phyloP scores from a whole-genome alignment of 2,888 invertebrate genomes.

The Craniophora ligustri region DNA sequence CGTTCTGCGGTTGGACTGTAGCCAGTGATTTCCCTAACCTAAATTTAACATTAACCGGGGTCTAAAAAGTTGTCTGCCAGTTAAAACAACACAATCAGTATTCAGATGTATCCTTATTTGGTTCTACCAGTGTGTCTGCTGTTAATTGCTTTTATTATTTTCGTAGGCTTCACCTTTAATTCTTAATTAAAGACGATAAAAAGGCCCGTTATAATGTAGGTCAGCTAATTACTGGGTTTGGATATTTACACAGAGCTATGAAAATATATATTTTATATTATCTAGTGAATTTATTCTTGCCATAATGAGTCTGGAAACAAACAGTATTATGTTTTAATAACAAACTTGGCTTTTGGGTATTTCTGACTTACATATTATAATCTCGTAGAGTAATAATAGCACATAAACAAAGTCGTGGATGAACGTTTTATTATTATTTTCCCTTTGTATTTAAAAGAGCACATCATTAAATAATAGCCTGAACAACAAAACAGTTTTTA shows the following conservation, averaged over 20 bases:
- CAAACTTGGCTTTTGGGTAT: too few species aligned
- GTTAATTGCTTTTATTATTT: conserved; percentile 6
- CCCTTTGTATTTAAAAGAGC: too few species aligned
- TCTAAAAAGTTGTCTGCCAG: conserved; percentile 40
- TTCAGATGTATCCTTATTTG: neutral
- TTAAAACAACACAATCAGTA: conserved; percentile 8
- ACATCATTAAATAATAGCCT: too few species aligned
- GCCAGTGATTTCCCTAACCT: conserved; percentile 65
- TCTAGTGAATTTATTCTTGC: too few species aligned
- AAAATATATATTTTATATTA: conserved; percentile 13
- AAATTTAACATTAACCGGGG: conserved; percentile 60
- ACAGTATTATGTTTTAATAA: too few species aligned
- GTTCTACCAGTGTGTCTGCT: neutral
- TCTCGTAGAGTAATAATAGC: too few species aligned
- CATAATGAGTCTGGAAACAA: too few species aligned
- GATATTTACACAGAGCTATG: conserved; percentile 10
- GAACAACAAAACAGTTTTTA: too few species aligned
- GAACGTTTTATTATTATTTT: too few species aligned
- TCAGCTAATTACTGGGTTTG: conserved; percentile 42
- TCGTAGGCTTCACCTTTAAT: conserved; percentile 17
- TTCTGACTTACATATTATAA: too few species aligned
- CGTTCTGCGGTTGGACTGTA: conserved; percentile 63
- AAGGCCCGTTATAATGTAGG: conserved; percentile 37
- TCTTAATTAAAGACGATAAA: conserved; percentile 36
- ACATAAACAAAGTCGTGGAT: too few species aligned